Evolutionary conservation across 2,888 invertebrate genomes (phyloP).

Genomic region (Hypolimnas misippus): DNA sequence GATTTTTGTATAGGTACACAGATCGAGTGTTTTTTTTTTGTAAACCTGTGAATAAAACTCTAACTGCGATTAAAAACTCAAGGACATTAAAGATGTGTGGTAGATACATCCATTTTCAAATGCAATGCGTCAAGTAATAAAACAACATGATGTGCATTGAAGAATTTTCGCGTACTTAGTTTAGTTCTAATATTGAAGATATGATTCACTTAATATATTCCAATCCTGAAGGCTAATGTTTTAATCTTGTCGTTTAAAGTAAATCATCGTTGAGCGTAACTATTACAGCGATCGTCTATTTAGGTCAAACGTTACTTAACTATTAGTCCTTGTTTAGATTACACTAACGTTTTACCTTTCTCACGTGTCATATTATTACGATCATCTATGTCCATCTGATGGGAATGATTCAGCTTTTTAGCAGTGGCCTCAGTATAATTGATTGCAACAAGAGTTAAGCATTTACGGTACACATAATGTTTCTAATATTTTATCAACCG

Average conservation of each 20-base stretch:
- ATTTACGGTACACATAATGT: neutral
- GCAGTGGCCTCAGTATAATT: neutral
- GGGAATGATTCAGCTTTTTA: neutral
- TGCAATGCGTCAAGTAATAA: too few relatives aligned
- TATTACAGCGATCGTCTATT: neutral
- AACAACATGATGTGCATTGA: too few relatives aligned
- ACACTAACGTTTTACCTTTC: neutral
- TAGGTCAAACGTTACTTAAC: neutral
- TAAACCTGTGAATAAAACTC: too few relatives aligned
- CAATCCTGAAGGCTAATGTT: slow-evolving; percentile 1
- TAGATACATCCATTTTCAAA: too few relatives aligned
- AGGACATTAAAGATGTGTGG: too few relatives aligned
- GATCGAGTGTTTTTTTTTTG: too few relatives aligned
- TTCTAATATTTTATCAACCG: too few relatives aligned
- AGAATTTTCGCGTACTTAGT: neutral
- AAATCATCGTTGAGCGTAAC: neutral
- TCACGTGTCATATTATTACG: neutral
- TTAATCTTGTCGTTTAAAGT: slow-evolving; percentile 6
- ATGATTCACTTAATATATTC: neutral
- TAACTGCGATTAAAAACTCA: too few relatives aligned
- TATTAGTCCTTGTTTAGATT: neutral
- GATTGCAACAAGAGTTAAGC: neutral
- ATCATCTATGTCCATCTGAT: neutral
- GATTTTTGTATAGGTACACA: too few relatives aligned
- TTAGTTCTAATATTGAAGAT: neutral